Evolutionary conservation across 2,113 vertebrate genomes (phyloP).

Genomic region (Corythornis cristatus): DNA sequence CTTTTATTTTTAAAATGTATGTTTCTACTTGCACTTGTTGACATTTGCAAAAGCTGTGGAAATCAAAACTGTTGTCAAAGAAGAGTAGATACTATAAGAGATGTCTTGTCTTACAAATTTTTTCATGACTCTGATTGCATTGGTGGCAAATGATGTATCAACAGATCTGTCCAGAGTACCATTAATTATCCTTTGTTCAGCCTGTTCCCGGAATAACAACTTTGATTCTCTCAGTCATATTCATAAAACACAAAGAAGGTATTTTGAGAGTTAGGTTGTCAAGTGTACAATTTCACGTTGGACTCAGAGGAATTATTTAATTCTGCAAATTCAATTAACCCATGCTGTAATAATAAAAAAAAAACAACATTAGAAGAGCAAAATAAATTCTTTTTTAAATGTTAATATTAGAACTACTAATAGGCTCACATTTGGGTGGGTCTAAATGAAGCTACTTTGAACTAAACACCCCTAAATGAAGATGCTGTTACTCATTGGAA

Average conservation of each 20-base stretch:
- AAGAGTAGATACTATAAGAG: fast-evolving
- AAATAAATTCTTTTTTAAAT: neutral
- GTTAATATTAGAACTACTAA: neutral
- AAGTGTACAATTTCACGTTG: neutral
- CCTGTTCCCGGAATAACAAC: neutral
- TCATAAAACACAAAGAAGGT: neutral
- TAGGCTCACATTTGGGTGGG: neutral
- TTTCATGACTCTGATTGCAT: neutral
- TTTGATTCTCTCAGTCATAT: neutral
- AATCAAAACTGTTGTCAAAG: neutral
- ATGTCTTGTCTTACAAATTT: neutral
- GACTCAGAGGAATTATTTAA: neutral
- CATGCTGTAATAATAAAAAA: neutral
- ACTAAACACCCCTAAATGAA: neutral
- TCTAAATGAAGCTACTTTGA: neutral
- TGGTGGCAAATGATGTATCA: neutral
- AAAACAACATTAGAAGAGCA: neutral
- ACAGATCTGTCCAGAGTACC: neutral
- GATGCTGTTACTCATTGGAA: neutral
- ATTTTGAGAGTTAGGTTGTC: neutral
- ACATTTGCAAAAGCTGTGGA: neutral
- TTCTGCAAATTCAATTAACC: neutral
- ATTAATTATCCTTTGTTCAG: neutral
- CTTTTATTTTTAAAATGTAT: neutral
- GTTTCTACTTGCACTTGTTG: neutral